A percentile compares a stretch with the other conserved stretches of the same genome.
Conservation (phyloP, 2,888 invertebrate species). For the Drosophila macrospina region DNA sequence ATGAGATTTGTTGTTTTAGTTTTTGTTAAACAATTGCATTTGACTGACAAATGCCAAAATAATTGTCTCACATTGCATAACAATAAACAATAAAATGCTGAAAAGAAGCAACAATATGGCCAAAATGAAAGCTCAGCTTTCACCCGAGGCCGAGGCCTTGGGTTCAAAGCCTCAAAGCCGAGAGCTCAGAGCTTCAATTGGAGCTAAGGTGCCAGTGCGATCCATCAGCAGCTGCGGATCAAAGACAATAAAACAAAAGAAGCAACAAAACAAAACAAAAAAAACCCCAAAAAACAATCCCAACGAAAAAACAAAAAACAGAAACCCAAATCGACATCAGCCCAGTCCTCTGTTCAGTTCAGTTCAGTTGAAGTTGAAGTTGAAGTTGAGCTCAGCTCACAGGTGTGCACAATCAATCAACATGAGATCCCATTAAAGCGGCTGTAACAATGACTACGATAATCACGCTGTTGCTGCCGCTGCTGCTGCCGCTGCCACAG, state of each 20-base stretch:
- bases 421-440: conserved; percentile 78
- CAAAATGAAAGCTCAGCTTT: conserved; percentile 64
- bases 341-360: conserved; percentile 24
- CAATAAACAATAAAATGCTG: not conserved
- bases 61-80: conserved; percentile 68
- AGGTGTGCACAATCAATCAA: conserved; percentile 81
- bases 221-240: conserved; percentile 62
- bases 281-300: conserved; percentile 26
- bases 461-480: conserved; percentile 48
- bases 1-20: conserved; percentile 36
- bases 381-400: conserved; percentile 50
- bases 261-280: conserved; percentile 20
- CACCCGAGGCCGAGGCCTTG: conserved; percentile 37
- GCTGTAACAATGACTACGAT: conserved; percentile 73
- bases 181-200: conserved; percentile 3
- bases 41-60: conserved; percentile 51
- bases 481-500: not conserved
- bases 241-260: conserved; percentile 58
- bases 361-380: conserved; percentile 27
- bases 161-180: conserved; percentile 32
- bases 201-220: conserved; percentile 22
- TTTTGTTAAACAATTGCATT: conserved; percentile 36
- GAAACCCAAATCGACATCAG: conserved; percentile 46
- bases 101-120: conserved; percentile 22
- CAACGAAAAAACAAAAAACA: conserved; percentile 19